These are phyloP conservation scores for Drosophila meridiana DNA, from an alignment of 2,888 invertebrate species.

Conservation along the genomic window DNA sequence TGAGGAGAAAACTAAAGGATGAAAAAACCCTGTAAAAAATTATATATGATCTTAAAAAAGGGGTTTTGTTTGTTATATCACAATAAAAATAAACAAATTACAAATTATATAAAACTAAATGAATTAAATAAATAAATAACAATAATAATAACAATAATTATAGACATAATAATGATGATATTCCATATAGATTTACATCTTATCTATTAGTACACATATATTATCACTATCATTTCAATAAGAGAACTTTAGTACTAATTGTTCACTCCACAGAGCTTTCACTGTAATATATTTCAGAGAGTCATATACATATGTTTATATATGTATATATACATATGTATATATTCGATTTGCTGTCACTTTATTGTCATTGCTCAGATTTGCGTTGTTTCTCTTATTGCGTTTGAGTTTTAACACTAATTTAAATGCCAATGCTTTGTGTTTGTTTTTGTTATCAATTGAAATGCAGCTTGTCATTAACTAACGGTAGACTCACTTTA, in stretches of 20 bases:
- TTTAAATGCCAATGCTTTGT: conserved; percentile 10
- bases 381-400: conserved; percentile 25
- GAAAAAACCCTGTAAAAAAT: no score
- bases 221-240: neutral
- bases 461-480: conserved; percentile 9
- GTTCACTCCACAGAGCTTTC: neutral
- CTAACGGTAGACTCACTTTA: conserved; percentile 8
- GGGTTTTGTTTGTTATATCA: no score
- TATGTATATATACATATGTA: neutral
- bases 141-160: no score
- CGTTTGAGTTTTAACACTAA: conserved; percentile 4
- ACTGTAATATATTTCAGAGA: conserved; percentile 12
- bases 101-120: no score
- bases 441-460: neutral
- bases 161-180: no score
- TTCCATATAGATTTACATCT: neutral
- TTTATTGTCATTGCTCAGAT: conserved; percentile 11
- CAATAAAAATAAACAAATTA: no score
- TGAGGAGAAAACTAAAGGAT: no score
- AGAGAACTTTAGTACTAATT: neutral
- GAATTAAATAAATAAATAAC: no score
- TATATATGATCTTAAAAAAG: neutral
- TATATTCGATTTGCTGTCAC: conserved; percentile 12
- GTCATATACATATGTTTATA: neutral
- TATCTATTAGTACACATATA: neutral